A percentile compares a stretch with the other conserved stretches of the same genome.
These are phyloP conservation scores for Globia sparganii DNA, from an alignment of 2,888 invertebrate genomes.

Conservation along the genomic window DNA sequence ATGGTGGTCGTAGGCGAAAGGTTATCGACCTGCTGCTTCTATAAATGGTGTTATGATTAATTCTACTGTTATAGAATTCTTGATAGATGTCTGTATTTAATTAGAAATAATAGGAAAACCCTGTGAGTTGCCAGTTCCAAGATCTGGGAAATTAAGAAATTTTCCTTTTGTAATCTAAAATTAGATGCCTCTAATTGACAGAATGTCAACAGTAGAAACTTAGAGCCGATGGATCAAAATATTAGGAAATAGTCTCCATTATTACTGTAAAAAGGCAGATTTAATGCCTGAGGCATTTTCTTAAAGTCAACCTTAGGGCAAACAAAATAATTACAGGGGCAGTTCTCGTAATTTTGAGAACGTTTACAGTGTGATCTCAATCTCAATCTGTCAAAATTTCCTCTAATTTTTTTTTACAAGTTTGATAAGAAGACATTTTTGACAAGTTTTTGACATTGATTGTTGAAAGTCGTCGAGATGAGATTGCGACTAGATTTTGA, in stretches of 20 bases:
- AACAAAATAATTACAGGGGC: too few relatives aligned
- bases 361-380: too few relatives aligned
- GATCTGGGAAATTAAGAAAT: background rate
- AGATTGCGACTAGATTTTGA: too few relatives aligned
- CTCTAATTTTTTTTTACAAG: too few relatives aligned
- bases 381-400: too few relatives aligned
- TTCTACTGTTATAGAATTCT: constrained; percentile 2
- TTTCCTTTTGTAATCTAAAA: background rate
- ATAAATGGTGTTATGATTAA: constrained; percentile 32
- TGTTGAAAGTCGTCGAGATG: too few relatives aligned
- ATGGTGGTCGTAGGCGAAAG: constrained; percentile 51
- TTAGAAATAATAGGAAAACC: background rate
- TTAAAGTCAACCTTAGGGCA: too few relatives aligned
- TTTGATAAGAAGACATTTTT: too few relatives aligned
- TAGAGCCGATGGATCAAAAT: background rate
- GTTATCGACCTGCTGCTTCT: constrained; percentile 21
- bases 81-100: background rate
- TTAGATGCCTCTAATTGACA: background rate
- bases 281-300: too few relatives aligned
- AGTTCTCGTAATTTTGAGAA: too few relatives aligned
- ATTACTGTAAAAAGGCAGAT: background rate
- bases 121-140: background rate
- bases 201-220: background rate
- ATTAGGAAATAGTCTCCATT: background rate
- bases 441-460: too few relatives aligned